Evolutionary conservation across 2,888 invertebrate genomes (phyloP).

Genomic region (Alloplasta piceator): DNA sequence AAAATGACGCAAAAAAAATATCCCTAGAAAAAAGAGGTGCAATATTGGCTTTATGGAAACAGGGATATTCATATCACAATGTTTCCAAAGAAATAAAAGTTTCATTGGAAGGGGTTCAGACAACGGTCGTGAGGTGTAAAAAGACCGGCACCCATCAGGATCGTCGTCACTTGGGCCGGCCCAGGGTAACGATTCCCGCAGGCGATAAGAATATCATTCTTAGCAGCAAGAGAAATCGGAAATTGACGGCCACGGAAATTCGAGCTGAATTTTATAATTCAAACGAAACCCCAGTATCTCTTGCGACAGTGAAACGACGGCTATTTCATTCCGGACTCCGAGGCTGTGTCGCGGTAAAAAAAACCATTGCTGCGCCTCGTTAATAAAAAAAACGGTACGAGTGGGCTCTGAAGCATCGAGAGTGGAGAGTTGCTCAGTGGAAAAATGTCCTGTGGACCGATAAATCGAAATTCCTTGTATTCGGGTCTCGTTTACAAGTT

Average conservation of each 20-base stretch:
- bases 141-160: slow-evolving; percentile 8
- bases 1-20: slow-evolving; percentile 20
- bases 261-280: slow-evolving; percentile 13
- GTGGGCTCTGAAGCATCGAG: slow-evolving; percentile 61
- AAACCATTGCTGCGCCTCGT: slow-evolving; percentile 20
- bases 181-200: slow-evolving; percentile 1
- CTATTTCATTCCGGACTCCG: too few relatives aligned
- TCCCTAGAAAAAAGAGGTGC: slow-evolving; percentile 7
- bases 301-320: too few relatives aligned
- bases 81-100: slow-evolving; percentile 1
- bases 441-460: slow-evolving; percentile 59
- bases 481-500: slow-evolving; percentile 45
- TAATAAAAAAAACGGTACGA: slow-evolving; percentile 54
- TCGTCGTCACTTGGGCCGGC: slow-evolving; percentile 7
- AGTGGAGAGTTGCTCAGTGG: slow-evolving; percentile 58
- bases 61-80: background rate
- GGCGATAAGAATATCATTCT: slow-evolving; percentile 27
- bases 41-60: background rate
- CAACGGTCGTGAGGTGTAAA: slow-evolving; percentile 9
- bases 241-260: slow-evolving; percentile 41
- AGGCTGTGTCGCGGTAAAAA: too few relatives aligned
- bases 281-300: slow-evolving; percentile 1
- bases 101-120: slow-evolving; percentile 13
- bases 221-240: slow-evolving; percentile 19
- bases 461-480: slow-evolving; percentile 64